Evolutionary conservation across 1,140 invertebrate species (phyloP).

Genomic region (Acyrthosiphon pisum): DNA sequence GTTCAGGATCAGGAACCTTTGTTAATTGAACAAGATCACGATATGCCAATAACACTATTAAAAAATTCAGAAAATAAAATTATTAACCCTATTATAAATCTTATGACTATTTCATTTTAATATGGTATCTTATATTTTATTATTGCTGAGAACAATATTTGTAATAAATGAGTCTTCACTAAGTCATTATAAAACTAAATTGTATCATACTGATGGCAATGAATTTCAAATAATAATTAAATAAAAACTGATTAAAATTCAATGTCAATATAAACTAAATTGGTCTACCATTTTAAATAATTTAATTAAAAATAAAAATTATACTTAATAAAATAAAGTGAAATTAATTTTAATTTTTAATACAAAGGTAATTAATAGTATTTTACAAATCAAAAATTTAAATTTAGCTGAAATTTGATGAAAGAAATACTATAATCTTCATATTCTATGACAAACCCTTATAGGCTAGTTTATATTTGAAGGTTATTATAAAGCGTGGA

Average conservation of each 20-base stretch:
- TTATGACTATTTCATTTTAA: neutral
- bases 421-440: neutral
- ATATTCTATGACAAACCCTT: neutral
- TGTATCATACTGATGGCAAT: neutral
- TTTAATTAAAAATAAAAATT: neutral
- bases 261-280: neutral
- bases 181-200: neutral
- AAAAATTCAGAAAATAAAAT: neutral
- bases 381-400: neutral
- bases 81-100: neutral
- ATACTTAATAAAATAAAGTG: neutral
- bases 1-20: neutral
- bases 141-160: neutral
- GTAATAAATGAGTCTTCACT: neutral
- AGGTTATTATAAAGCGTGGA: too few species aligned
- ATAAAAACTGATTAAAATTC: neutral
- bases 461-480: too few species aligned
- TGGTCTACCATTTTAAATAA: neutral
- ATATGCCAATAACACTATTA: conserved; percentile 20
- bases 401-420: neutral
- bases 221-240: neutral
- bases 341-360: neutral
- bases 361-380: neutral
- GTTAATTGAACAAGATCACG: conserved; percentile 1
- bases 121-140: neutral